phyloP scores from a whole-genome alignment of 2,888 invertebrate genomes.

The Trichogramma evanescens region DNA sequence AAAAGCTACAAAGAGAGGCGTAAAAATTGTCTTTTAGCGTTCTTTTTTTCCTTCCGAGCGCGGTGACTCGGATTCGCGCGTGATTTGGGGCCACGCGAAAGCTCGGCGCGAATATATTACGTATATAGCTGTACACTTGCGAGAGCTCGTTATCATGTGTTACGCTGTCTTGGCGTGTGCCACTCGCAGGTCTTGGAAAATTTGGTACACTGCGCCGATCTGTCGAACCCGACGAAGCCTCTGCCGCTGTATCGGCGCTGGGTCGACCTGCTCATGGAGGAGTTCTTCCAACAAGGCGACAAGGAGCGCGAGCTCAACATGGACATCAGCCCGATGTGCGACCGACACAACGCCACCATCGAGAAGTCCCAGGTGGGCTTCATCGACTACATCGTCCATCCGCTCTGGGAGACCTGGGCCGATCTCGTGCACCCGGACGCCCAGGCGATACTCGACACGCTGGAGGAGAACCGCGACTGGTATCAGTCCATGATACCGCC shows the following conservation, averaged over 20 bases:
- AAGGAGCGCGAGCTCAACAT: constrained; percentile 89
- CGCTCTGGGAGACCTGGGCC: constrained; percentile 99
- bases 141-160: no score
- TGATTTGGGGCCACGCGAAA: no score
- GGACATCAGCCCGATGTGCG: constrained; percentile 99
- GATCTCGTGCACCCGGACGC: constrained; percentile 98
- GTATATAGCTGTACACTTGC: no score
- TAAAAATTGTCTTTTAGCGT: no score
- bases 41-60: no score
- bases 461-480: constrained; percentile 98
- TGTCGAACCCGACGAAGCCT: constrained; percentile 97
- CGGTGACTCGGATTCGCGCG: no score
- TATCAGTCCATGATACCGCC: constrained; percentile 93
- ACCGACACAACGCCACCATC: constrained; percentile 90
- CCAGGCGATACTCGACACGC: constrained; percentile 92
- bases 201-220: constrained; percentile 97
- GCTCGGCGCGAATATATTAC: no score
- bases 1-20: no score
- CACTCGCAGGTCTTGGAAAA: constrained; percentile 82
- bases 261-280: constrained; percentile 94
- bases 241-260: constrained; percentile 86
- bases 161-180: no score
- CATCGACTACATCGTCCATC: constrained; percentile 99
- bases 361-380: constrained; percentile 99
- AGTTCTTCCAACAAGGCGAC: constrained; percentile 98